Evolutionary conservation across 2,113 vertebrate species (phyloP).

Genomic region (Podiceps cristatus): DNA sequence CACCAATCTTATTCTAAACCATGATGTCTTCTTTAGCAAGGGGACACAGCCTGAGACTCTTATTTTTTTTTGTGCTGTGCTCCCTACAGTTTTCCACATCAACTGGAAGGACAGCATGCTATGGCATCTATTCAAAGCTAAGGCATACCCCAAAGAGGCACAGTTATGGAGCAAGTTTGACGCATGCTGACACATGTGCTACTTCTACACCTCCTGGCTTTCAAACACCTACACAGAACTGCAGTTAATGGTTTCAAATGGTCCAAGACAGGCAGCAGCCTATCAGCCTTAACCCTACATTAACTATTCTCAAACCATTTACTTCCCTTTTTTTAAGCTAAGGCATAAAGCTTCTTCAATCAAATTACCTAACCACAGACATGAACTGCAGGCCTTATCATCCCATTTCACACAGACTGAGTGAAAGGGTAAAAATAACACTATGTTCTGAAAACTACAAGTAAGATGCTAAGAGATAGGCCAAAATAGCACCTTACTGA

Average conservation of each 20-base stretch:
- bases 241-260: not conserved
- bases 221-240: not conserved
- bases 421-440: not conserved
- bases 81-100: not conserved
- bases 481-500: not conserved
- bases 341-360: not conserved
- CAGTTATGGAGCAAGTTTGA: not conserved
- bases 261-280: not conserved
- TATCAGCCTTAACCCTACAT: not conserved
- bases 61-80: not conserved
- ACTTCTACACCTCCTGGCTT: not conserved
- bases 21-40: not conserved
- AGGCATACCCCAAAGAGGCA: not conserved
- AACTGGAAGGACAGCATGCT: not conserved
- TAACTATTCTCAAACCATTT: not conserved
- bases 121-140: not conserved
- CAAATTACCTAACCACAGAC: not conserved
- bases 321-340: not conserved
- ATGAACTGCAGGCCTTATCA: not conserved
- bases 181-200: rapidly evolving
- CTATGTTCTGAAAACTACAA: not conserved
- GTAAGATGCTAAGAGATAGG: not conserved
- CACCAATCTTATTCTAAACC: not conserved
- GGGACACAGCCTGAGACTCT: not conserved
- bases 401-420: not conserved